Percentiles rank a stretch among this genome's conserved stretches.
Evolutionary conservation across 2,113 vertebrate species (phyloP).

Genomic region (Pelecanus crispus): DNA sequence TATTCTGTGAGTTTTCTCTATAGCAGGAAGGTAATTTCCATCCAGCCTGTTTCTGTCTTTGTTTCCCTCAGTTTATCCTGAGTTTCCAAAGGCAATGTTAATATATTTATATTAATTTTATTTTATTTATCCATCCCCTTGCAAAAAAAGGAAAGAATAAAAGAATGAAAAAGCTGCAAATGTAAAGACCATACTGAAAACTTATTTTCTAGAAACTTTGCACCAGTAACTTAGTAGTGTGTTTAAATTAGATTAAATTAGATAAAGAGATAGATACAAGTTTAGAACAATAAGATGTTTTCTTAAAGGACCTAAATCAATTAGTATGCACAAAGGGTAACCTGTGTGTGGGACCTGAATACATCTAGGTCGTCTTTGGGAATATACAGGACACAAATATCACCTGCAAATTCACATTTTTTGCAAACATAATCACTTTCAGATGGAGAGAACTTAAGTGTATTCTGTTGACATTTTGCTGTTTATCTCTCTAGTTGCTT

Average conservation of each 20-base stretch:
- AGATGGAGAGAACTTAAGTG: conserved; percentile 2
- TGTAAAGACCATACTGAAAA: conserved; percentile 6
- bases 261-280: background rate
- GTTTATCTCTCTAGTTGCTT: background rate
- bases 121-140: background rate
- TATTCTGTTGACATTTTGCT: background rate
- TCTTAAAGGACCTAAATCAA: conserved; percentile 18
- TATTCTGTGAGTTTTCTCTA: background rate
- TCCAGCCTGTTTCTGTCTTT: background rate
- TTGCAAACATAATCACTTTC: conserved; percentile 14
- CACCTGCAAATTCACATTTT: conserved; percentile 17
- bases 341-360: background rate
- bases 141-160: background rate
- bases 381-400: conserved; percentile 8
- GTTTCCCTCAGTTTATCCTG: background rate
- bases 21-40: background rate
- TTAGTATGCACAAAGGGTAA: background rate
- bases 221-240: background rate
- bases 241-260: background rate
- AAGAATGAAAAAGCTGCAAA: background rate
- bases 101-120: background rate
- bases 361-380: conserved; percentile 15
- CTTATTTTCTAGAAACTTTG: conserved; percentile 17
- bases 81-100: background rate
- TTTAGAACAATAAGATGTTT: conserved; percentile 17